A percentile compares a stretch with the other conserved stretches of the same genome.
Conservation (phyloP, 2,797 vertebrate genomes). For the Galaxias olidus region DNA sequence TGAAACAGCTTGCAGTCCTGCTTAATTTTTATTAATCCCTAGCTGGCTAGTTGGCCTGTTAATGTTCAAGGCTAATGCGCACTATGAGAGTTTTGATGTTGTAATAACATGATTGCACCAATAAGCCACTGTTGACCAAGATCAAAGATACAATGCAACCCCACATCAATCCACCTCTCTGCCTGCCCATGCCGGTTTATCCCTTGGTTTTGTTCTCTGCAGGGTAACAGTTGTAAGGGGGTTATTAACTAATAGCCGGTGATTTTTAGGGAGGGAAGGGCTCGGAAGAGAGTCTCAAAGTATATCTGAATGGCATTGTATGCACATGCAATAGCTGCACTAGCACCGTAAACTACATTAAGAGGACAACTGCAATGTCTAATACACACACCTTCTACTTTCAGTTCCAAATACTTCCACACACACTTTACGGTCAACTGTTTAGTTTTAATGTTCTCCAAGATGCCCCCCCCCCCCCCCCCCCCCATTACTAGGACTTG, state of each 20-base stretch:
- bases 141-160: slow-evolving; percentile 51
- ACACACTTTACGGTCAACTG: not conserved
- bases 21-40: slow-evolving; percentile 51
- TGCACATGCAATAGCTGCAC: slow-evolving; percentile 18
- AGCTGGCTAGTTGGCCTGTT: slow-evolving; percentile 43
- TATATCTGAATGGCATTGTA: slow-evolving; percentile 52
- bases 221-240: slow-evolving; percentile 44
- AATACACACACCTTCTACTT: too few species aligned
- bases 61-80: slow-evolving; percentile 44
- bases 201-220: slow-evolving; percentile 44
- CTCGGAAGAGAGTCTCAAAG: slow-evolving; percentile 50
- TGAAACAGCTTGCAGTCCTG: slow-evolving; percentile 43
- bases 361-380: not conserved
- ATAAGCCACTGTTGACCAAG: slow-evolving; percentile 53
- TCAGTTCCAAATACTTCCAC: not conserved
- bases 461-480: too few species aligned
- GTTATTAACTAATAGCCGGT: slow-evolving; percentile 67
- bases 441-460: too few species aligned
- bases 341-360: slow-evolving; percentile 13
- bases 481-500: not conserved
- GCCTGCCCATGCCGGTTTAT: slow-evolving; percentile 25
- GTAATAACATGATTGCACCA: slow-evolving; percentile 55
- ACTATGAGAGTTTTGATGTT: slow-evolving; percentile 40
- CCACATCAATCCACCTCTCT: slow-evolving; percentile 36
- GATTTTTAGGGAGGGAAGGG: slow-evolving; percentile 53